A percentile compares a stretch with the other conserved stretches of the same genome.
Conservation (phyloP, 2,888 invertebrate species). For the Cheilosia pagana region DNA sequence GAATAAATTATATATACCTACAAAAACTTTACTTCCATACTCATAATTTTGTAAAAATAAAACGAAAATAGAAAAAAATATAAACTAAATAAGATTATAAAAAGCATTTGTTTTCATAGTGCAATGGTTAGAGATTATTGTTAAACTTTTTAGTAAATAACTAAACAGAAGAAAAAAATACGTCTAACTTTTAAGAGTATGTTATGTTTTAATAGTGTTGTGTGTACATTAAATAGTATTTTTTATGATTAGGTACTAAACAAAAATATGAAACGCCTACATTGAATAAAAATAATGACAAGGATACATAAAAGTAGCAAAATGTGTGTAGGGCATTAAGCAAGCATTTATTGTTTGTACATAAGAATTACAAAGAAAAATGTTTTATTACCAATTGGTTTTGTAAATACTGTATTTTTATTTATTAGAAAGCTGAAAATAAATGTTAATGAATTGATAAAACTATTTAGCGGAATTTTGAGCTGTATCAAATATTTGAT, state of each 20-base stretch:
- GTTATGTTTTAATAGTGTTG: conserved; percentile 57
- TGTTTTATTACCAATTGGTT: conserved; percentile 10
- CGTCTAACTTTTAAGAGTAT: conserved; percentile 25
- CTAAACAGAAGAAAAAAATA: conserved; percentile 26
- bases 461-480: conserved; percentile 45
- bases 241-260: conserved; percentile 59
- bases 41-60: conserved; percentile 55
- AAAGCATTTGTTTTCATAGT: conserved; percentile 67
- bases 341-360: conserved; percentile 20
- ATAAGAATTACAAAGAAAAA: conserved; percentile 13
- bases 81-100: conserved; percentile 6
- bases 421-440: conserved; percentile 13
- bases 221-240: conserved; percentile 56
- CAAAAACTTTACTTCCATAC: conserved; percentile 50
- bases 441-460: conserved; percentile 53
- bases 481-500: conserved; percentile 24
- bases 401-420: neutral
- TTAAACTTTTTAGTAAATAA: conserved; percentile 55
- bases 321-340: conserved; percentile 47
- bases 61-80: conserved; percentile 10
- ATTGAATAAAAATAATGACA: conserved; percentile 14
- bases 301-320: conserved; percentile 18
- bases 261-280: conserved; percentile 7
- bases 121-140: conserved; percentile 68
- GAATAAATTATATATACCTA: neutral